Base-by-base conservation (phyloP, 2,113 vertebrate species). In the Morone saxatilis region DNA sequence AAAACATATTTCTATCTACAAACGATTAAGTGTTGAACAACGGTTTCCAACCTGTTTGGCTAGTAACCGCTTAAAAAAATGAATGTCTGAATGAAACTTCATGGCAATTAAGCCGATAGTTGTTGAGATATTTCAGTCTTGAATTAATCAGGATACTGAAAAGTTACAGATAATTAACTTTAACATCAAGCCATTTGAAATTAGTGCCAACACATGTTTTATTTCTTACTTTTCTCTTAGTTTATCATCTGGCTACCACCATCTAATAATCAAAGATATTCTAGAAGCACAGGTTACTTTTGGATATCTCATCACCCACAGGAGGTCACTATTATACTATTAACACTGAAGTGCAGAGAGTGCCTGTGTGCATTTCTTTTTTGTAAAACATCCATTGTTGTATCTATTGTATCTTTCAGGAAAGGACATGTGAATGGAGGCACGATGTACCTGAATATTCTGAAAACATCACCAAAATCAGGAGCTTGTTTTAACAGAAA, bases 261-360 rank as follows among this genome's bases (percentile, higher is more conserved):
- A 2, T 5, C 38, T 53, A 20, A 51, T 31, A 31, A 67, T 54
- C 13, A 53, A 11, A 71, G 43, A 54, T 31, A 56, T 25, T 25
- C 4, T n/a, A 22, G 59, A 78, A 65, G 16, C 57, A 63, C 17
- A 12, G 6, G 45, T 60, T 71, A 10, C 9, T 25, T 56, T 53
- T 53, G 2, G 60, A 7, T 43, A 25, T 57, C 19, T 36, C 17
- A 50, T 57, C 22, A 17, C 5, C 83, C 91, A 91, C 83, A 80
- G 9, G 92, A 81, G 80, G 87, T 81, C 90, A 66, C 86, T 89
- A 59, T 87, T 91, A 63, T 25, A 25, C 25, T 25, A 25, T 25
- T 25, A 61, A 41, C 75, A 59, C 10, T 62, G 31, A 70, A 12
- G n/a, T 66, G 11, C 50, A 80, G 31, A 50, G 5, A 13, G 76